Conservation (phyloP, 92 coral and sea anemone genomes). For the Siderastrea siderea region DNA sequence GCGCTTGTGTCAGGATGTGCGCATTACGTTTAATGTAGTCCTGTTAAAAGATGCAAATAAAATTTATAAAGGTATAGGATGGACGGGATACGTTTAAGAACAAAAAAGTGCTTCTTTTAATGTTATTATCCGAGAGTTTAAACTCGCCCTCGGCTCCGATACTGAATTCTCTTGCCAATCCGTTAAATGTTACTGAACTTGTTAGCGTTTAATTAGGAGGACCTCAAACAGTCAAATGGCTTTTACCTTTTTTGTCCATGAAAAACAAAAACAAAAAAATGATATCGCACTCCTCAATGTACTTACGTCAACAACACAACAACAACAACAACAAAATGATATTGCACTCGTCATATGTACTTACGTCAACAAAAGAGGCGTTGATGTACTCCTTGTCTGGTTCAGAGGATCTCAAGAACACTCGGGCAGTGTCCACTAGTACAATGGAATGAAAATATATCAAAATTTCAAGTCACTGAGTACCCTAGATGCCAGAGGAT, state of each 20-base stretch:
- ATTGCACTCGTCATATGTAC: neutral
- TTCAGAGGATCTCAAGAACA: slow-evolving; percentile 21
- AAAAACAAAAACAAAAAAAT: neutral
- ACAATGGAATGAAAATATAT: neutral
- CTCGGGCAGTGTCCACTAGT: slow-evolving; percentile 55
- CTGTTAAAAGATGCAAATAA: neutral
- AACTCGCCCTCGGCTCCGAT: too few relatives aligned
- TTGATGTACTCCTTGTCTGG: slow-evolving; percentile 43
- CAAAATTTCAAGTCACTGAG: neutral
- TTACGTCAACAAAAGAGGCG: slow-evolving; percentile 65
- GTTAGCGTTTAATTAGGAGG: too few relatives aligned
- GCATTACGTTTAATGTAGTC: slow-evolving; percentile 55
- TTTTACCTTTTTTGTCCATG: too few relatives aligned
- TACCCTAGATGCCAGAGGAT: too few relatives aligned
- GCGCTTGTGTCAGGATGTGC: slow-evolving; percentile 32
- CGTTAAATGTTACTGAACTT: too few relatives aligned
- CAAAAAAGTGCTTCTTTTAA: too few relatives aligned
- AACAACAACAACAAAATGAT: neutral
- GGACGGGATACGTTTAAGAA: too few relatives aligned
- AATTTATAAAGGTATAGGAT: too few relatives aligned
- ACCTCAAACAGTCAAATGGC: too few relatives aligned
- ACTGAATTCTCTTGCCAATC: too few relatives aligned
- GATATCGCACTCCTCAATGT: neutral
- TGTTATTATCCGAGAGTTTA: too few relatives aligned
- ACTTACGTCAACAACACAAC: neutral